Evolutionary conservation across 2,888 invertebrate genomes (phyloP), one percentile per base, ranked within the genome.

Genomic region (Glyphotaelius pellucidus): DNA sequence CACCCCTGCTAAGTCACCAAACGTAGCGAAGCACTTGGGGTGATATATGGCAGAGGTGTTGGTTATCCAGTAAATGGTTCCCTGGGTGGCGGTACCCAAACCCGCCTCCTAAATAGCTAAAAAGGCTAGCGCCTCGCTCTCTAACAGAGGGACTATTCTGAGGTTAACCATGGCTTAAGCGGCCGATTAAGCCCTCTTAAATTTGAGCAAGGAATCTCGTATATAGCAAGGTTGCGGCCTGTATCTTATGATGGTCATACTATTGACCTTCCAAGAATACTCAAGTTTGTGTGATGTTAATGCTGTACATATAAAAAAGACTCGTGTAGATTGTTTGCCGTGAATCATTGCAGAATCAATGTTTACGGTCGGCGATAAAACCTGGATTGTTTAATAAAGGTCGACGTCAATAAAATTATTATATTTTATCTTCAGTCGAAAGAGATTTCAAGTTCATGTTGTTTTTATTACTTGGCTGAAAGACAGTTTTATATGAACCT

Each of bases 351-450:
- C 42, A 15, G 42, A 85, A 85, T 86, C 30, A 47, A 38, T n/a
- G 30, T 86, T 86, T 86, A 86, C 30, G 86, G 86, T 42, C 47
- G 42, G 42, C 86, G 47, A 86, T 86, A 86, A 86, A 86, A 86
- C 42, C 38, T 42, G 86, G 86, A 47, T 86, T 86, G 47, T 42
- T n/a, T 86, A 42, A 86, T 42, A 42, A 42, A 86, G 42, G 30
- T 38, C 83, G 35, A 32, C 11, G 25, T 12, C 83, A 83, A 35
- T 25, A 25, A 83, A 83, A 38, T 83, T 83, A 25, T 83, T 83
- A 25, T 25, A 67, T 35, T 35, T 83, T 35, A 83, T 83, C 25
- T 25, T 12, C 38, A 19, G 35, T 25, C 67, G 9, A 67, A 67
- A n/a, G 67, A 67, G 67, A 67, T 67, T 67, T 67, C 67, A 67